Conservation (phyloP, 2,888 invertebrate genomes). For the Agrochola circellaris region DNA sequence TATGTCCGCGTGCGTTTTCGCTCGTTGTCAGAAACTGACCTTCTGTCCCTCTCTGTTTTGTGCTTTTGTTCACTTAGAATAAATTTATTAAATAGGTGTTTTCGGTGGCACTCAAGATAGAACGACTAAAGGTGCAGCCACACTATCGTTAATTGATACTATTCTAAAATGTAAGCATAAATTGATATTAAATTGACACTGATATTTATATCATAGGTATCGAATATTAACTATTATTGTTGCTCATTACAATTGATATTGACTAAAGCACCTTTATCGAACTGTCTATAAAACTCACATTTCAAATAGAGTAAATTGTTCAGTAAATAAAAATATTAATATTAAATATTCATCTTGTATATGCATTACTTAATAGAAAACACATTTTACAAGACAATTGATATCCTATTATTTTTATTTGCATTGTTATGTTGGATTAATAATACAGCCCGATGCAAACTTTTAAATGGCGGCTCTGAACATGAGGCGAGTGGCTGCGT, state of each 20-base stretch:
- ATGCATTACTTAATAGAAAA: constrained; percentile 56
- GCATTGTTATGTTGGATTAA: constrained; percentile 52
- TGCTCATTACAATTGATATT: constrained; percentile 48
- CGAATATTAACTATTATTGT: constrained; percentile 39
- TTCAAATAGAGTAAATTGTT: constrained; percentile 61
- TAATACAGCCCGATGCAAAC: not conserved
- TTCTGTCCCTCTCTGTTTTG: constrained; percentile 14
- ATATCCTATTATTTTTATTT: constrained; percentile 62
- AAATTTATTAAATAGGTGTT: constrained; percentile 60
- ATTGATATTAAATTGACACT: constrained; percentile 43
- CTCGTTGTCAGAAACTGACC: not conserved
- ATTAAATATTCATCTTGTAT: constrained; percentile 62
- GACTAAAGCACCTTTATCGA: constrained; percentile 62
- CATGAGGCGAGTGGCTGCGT: not conserved
- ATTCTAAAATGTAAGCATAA: constrained; percentile 9
- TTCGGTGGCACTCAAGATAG: constrained; percentile 56
- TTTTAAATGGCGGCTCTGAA: not conserved
- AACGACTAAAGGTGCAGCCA: constrained; percentile 54
- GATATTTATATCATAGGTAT: constrained; percentile 41
- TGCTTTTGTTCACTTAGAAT: constrained; percentile 63
- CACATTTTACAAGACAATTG: constrained; percentile 72
- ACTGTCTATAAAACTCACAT: constrained; percentile 59
- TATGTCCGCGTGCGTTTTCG: not conserved
- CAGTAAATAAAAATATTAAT: constrained; percentile 58
- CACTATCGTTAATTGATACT: constrained; percentile 33